Evolutionary conservation across 1,140 invertebrate species (phyloP), one percentile per base, ranked within the genome.

Genomic region (Leptestheria dahalacensis): DNA sequence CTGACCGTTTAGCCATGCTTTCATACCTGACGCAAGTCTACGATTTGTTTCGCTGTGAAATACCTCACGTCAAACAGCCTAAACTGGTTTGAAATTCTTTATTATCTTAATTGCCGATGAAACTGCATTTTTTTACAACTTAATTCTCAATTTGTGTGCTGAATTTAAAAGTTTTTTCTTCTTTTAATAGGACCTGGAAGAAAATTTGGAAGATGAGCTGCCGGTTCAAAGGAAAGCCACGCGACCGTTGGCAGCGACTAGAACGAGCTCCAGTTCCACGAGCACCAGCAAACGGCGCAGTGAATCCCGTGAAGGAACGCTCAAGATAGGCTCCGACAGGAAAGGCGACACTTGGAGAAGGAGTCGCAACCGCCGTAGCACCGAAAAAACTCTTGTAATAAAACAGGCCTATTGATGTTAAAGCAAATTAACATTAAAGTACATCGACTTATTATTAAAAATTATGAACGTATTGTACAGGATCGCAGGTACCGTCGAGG

Each of bases 1-100:
- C 84, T 11, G 88, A 92, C 68, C 83, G 82, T 65, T 73, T 85
- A 26, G 75, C 78, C 1, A 84, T 91, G 79, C 77, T 88, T 41
- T 82, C 83, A 48, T 94, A 92, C 69, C 73, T 93, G 48, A 83
- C 86, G 18, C 85, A 90, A 75, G 79, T 92, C 63, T 91, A 88
- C 69, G 84, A 91, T 67, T 78, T 79, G 50, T 89, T 90, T 69
- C 77, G 82, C 61, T 83, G 85, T 61, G 85, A 88, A 74, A 87
- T 89, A 66, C 86, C 86, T 15, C 81, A 85, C 66, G 79, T 85
- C 49, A 85, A 85, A 70, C 82, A 86, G 74, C 79, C 80, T 24
- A 41, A 41, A 41, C 33, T 41, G 15, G 72, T 84, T 75, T 81
- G 83, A 73, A 41, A 41, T 41, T 15, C 33, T 9, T 41, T 9